Evolutionary conservation across 2,113 vertebrate species (phyloP).

Genomic region (Coreoperca whiteheadi): DNA sequence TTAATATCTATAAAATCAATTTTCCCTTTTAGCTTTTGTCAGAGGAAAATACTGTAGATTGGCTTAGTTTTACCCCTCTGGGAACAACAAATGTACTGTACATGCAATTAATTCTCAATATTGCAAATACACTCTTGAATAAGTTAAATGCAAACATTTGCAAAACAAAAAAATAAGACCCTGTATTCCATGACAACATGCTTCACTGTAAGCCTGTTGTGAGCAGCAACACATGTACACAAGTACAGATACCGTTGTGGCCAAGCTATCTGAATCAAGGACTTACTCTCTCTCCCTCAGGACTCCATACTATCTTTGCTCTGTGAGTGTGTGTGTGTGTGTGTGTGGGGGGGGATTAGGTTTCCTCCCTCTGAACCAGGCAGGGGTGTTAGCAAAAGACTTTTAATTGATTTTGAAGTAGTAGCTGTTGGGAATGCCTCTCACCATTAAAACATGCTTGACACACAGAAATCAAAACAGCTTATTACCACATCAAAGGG

Average conservation of each 20-base stretch:
- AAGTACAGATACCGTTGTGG: slow-evolving; percentile 20
- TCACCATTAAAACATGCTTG: slow-evolving; percentile 72
- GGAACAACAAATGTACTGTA: background rate
- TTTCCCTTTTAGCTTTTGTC: background rate
- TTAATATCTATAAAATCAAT: background rate
- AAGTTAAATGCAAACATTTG: background rate
- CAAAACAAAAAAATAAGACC: background rate
- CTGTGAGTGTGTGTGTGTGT: slow-evolving; percentile 36
- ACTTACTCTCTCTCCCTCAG: slow-evolving; percentile 44
- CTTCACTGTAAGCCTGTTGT: background rate
- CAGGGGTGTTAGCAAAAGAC: slow-evolving; percentile 66
- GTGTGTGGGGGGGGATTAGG: slow-evolving; percentile 17
- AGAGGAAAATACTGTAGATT: background rate
- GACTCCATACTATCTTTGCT: slow-evolving; percentile 50
- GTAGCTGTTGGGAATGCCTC: slow-evolving; percentile 76
- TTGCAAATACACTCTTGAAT: slow-evolving; percentile 27
- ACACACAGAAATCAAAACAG: slow-evolving; percentile 77
- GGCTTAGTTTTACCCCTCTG: background rate
- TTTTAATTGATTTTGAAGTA: slow-evolving; percentile 79
- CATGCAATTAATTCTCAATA: slow-evolving; percentile 13
- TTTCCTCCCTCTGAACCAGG: slow-evolving; percentile 54
- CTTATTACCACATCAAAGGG: slow-evolving; percentile 81
- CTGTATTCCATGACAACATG: background rate
- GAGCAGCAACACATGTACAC: slow-evolving; percentile 18
- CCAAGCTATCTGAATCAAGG: slow-evolving; percentile 32